A percentile compares a stretch with the other conserved stretches of the same genome.
Evolutionary conservation across 1,140 invertebrate genomes (phyloP).

Genomic region (Akabosia matsudoensis): DNA sequence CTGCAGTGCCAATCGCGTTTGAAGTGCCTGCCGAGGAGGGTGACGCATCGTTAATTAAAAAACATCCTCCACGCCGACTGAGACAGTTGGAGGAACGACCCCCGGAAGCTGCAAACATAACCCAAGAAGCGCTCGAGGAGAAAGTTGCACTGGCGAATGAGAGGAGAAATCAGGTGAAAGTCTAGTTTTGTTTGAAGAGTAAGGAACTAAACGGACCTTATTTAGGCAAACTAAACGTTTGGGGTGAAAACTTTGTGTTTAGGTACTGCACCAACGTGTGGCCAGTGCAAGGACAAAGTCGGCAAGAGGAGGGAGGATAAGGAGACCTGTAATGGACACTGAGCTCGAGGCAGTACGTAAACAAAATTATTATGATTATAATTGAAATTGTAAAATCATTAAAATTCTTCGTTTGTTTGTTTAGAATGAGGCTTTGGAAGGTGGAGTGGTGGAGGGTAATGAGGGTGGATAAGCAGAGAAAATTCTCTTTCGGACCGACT

Average conservation of each 20-base stretch:
- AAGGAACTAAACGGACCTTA: background rate
- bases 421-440: background rate
- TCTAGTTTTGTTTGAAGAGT: no score
- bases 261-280: slow-evolving; percentile 18
- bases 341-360: background rate
- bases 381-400: no score
- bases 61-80: slow-evolving; percentile 14
- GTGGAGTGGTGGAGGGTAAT: slow-evolving; percentile 2
- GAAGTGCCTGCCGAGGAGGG: slow-evolving; percentile 21
- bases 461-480: no score
- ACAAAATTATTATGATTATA: no score
- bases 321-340: background rate
- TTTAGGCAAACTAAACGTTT: no score
- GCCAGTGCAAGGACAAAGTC: slow-evolving; percentile 21
- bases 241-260: no score
- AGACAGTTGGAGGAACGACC: slow-evolving; percentile 22
- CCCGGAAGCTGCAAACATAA: background rate
- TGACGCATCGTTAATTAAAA: slow-evolving; percentile 22
- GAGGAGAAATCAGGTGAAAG: slow-evolving; percentile 27
- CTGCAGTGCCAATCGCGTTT: slow-evolving; percentile 9
- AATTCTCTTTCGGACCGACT: no score
- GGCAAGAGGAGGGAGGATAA: background rate
- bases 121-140: slow-evolving; percentile 16
- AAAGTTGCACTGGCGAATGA: slow-evolving; percentile 21
- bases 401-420: background rate